These are phyloP conservation scores for Cricetomys ansorgei DNA, from an alignment of 2,113 vertebrate genomes.

Conservation along the genomic window DNA sequence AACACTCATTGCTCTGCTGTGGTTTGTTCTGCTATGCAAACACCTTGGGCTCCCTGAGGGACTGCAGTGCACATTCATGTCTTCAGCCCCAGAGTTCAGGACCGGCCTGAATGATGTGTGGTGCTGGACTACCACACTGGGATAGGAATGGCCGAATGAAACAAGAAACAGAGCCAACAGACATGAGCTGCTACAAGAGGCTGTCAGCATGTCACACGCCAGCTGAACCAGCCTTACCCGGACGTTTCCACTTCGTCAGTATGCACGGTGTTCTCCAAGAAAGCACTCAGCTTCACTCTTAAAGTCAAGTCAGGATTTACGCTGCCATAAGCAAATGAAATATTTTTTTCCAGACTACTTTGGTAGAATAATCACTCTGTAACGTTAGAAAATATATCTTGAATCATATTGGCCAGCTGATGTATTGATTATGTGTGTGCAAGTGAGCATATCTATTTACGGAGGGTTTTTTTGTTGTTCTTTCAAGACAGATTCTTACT, in stretches of 20 bases:
- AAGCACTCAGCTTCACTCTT: constrained; percentile 9
- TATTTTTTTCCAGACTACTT: neutral
- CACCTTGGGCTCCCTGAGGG: neutral
- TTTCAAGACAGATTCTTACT: neutral
- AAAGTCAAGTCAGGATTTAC: constrained; percentile 12
- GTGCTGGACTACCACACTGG: rapidly evolving
- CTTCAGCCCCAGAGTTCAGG: too few relatives aligned
- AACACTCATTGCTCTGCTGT: neutral
- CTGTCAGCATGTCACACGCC: neutral
- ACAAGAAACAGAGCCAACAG: neutral
- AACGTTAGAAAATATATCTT: neutral
- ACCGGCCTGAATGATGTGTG: neutral
- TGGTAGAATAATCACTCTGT: neutral
- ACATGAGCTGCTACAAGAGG: neutral
- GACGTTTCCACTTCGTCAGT: neutral
- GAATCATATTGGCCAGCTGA: constrained; percentile 23
- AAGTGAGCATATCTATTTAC: neutral
- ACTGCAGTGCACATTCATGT: rapidly evolving
- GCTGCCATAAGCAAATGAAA: neutral
- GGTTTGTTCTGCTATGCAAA: neutral
- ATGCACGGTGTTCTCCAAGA: constrained; percentile 6
- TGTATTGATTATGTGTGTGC: neutral
- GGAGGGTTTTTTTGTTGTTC: too few relatives aligned
- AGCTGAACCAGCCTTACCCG: neutral
- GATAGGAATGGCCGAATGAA: neutral